Percentiles rank a stretch among this genome's conserved stretches.
Evolutionary conservation across 2,113 vertebrate genomes (phyloP).

Genomic region (Acanthochromis polyacanthus): DNA sequence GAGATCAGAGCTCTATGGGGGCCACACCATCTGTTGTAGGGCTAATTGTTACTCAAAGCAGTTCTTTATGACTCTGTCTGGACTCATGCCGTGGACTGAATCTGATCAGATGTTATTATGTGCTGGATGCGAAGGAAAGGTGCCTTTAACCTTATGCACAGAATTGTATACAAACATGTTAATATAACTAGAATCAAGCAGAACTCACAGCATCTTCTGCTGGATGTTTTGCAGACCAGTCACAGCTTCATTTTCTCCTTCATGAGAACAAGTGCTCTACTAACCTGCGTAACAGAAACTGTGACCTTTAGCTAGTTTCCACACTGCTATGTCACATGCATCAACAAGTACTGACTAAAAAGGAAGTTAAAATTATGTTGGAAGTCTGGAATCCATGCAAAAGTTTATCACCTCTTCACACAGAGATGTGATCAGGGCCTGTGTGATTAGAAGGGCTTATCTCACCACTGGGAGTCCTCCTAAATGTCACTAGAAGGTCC

Average conservation of each 20-base stretch:
- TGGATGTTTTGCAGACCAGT: constrained; percentile 14
- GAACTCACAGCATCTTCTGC: constrained; percentile 44
- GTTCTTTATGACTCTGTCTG: background rate
- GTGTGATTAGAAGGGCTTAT: too few relatives aligned
- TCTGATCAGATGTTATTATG: background rate
- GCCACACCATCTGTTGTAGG: background rate
- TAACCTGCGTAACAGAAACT: background rate
- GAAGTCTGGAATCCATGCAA: too few relatives aligned
- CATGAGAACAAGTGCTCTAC: too few relatives aligned
- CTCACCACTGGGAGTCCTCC: too few relatives aligned
- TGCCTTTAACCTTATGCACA: background rate
- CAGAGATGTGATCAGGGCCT: too few relatives aligned
- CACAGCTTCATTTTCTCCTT: background rate
- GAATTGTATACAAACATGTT: background rate
- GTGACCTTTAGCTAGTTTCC: background rate
- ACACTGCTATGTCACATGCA: background rate
- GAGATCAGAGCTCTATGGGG: constrained; percentile 1
- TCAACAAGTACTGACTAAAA: background rate
- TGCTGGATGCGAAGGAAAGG: background rate
- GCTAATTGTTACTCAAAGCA: background rate
- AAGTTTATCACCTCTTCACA: too few relatives aligned
- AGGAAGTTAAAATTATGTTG: background rate
- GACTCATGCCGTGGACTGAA: background rate
- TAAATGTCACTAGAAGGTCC: too few relatives aligned
- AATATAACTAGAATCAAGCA: background rate